Evolutionary conservation across 2,113 vertebrate genomes (phyloP).

Genomic region (Trematomus loennbergii): DNA sequence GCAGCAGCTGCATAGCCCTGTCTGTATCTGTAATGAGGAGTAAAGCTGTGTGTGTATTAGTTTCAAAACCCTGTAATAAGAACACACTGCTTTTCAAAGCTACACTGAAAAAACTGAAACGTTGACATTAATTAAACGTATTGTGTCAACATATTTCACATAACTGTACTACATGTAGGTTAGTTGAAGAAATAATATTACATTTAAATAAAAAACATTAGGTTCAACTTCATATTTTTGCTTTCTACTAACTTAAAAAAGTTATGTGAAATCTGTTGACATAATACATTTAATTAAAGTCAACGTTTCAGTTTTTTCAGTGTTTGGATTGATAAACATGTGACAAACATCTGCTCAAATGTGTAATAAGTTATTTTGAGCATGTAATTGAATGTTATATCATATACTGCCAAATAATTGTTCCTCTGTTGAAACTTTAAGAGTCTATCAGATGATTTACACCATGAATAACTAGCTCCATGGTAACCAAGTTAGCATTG

Average conservation of each 20-base stretch:
- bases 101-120: not conserved
- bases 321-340: no score
- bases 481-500: not conserved
- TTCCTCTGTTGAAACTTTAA: constrained; percentile 3
- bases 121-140: no score
- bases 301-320: no score
- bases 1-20: constrained; percentile 25
- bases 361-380: not conserved
- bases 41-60: not conserved
- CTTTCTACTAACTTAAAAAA: no score
- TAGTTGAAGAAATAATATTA: no score
- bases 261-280: no score
- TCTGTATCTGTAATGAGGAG: constrained; percentile 21
- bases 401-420: not conserved
- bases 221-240: no score
- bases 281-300: no score
- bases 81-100: not conserved
- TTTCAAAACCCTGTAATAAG: constrained; percentile 9
- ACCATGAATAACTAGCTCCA: not conserved
- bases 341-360: constrained; percentile 2
- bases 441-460: no score
- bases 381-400: not conserved
- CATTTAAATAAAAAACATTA: no score
- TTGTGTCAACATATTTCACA: no score
- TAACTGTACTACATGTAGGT: no score